Conservation (phyloP, 1,140 invertebrate species). For the Brachionus rotundiformis region DNA sequence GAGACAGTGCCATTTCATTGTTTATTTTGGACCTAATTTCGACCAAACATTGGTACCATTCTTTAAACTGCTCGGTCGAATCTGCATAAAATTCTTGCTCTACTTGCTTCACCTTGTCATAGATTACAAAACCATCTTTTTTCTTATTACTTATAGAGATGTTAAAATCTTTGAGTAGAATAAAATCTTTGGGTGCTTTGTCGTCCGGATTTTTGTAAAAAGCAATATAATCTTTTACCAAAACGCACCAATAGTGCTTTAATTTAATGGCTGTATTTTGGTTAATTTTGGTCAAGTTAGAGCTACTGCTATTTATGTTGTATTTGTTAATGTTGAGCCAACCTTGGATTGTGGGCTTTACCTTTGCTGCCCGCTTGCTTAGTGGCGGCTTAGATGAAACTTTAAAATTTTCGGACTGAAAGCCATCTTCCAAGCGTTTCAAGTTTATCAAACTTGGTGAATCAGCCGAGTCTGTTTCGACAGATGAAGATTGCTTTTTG, state of each 20-base stretch:
- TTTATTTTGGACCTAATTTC: not conserved
- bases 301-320: not conserved
- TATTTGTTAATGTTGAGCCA: constrained; percentile 37
- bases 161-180: constrained; percentile 48
- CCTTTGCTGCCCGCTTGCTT: constrained; percentile 22
- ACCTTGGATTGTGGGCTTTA: constrained; percentile 42
- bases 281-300: not conserved
- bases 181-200: constrained; percentile 39
- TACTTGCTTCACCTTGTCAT: constrained; percentile 44
- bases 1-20: not conserved
- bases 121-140: constrained; percentile 25
- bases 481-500: not conserved
- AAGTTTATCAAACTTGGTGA: not conserved
- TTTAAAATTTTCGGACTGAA: not conserved
- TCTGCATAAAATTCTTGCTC: constrained; percentile 50
- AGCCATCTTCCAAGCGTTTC: not conserved
- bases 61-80: not conserved
- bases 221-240: constrained; percentile 41
- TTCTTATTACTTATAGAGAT: not conserved
- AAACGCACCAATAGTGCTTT: constrained; percentile 44
- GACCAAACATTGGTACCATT: constrained; percentile 24
- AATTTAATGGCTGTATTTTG: not conserved
- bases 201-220: constrained; percentile 48
- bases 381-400: constrained; percentile 31
- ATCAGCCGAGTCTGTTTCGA: not conserved